phyloP scores from a whole-genome alignment of 2,797 vertebrate species.

The Pseudotriccus pelzelni region DNA sequence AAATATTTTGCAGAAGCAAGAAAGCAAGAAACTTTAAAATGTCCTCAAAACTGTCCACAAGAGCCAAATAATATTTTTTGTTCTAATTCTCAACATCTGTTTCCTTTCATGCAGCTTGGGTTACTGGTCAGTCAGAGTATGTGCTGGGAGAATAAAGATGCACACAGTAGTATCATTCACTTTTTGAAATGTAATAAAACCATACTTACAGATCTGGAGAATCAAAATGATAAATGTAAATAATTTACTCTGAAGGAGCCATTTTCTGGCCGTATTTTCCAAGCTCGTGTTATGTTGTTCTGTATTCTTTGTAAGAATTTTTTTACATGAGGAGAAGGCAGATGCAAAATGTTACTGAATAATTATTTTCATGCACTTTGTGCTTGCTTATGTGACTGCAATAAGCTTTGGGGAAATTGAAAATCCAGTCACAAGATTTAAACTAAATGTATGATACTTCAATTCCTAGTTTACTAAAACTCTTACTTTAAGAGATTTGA shows the following conservation, averaged over 20 bases:
- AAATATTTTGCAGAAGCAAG: not conserved
- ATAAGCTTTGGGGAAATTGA: not conserved
- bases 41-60: not conserved
- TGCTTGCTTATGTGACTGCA: not conserved
- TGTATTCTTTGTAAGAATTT: not conserved
- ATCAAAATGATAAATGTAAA: not conserved
- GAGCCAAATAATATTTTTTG: not conserved
- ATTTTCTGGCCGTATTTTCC: not conserved
- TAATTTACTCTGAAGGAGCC: not conserved
- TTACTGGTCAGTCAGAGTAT: not conserved
- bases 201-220: not conserved
- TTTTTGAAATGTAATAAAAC: not conserved
- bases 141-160: not conserved
- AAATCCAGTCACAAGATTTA: not conserved
- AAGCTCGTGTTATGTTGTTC: not conserved
- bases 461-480: not conserved
- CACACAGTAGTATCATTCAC: not conserved
- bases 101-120: not conserved
- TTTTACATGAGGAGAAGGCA: not conserved
- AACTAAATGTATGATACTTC: not conserved
- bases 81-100: not conserved
- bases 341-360: not conserved
- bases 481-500: not conserved
- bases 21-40: not conserved
- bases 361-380: not conserved